phyloP scores from a whole-genome alignment of 2,113 vertebrate species.

The Rhabdomys dilectus region DNA sequence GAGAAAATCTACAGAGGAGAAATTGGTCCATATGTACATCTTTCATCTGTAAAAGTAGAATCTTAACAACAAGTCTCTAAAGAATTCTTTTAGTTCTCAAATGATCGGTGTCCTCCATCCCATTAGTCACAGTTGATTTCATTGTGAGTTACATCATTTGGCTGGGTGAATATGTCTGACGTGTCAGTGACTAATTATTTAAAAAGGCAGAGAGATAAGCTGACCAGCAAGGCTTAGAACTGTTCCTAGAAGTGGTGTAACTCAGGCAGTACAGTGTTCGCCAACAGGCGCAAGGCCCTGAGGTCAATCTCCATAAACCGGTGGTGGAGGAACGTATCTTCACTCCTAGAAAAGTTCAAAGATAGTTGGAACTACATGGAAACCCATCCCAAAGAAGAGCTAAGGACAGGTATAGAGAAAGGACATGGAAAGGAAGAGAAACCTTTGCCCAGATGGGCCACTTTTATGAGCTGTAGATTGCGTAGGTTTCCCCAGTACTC shows the following conservation, averaged over 20 bases:
- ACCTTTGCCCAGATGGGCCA: not conserved
- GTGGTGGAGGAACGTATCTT: not conserved
- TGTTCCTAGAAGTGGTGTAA: not conserved
- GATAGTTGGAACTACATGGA: not conserved
- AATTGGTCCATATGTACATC: not conserved
- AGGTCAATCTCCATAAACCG: not conserved
- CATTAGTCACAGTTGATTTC: not conserved
- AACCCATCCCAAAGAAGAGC: not conserved
- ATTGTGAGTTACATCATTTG: not conserved
- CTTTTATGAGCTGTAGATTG: not conserved
- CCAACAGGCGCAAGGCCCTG: not conserved
- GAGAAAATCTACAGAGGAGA: not conserved
- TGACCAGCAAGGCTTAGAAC: not conserved
- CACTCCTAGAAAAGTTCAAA: not conserved
- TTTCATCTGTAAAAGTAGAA: slow-evolving; percentile 48
- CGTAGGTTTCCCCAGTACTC: not conserved
- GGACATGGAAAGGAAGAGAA: not conserved
- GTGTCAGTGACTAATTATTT: not conserved
- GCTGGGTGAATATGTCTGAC: not conserved
- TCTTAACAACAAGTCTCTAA: not conserved
- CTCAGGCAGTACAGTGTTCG: no score
- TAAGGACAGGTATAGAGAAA: not conserved
- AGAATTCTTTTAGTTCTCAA: slow-evolving; percentile 11
- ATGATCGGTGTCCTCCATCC: not conserved
- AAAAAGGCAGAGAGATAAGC: not conserved